Percentiles rank a stretch among this genome's conserved stretches.
Evolutionary conservation across 64 coral and sea anemone genomes (phyloP).

Genomic region (Actinia tenebrosa): DNA sequence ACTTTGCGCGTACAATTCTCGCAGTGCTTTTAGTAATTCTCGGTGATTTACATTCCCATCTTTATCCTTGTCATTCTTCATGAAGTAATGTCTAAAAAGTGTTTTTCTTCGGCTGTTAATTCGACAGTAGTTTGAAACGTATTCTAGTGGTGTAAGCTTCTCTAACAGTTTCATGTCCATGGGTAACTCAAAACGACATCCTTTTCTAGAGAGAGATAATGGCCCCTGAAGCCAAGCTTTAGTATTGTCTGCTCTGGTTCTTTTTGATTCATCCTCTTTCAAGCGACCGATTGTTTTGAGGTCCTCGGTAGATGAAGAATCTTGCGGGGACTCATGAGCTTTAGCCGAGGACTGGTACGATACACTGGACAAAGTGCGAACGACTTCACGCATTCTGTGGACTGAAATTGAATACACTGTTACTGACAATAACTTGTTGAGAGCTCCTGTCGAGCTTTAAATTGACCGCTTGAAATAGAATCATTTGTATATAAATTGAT

Average conservation of each 20-base stretch:
- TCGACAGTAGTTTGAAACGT: slow-evolving; percentile 71
- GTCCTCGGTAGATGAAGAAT: slow-evolving; percentile 7
- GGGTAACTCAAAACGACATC: slow-evolving; percentile 90
- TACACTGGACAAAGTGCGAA: neutral
- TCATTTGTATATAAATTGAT: too few species aligned
- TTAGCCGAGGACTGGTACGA: neutral
- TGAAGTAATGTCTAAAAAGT: slow-evolving; percentile 85
- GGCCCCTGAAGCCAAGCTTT: slow-evolving; percentile 80
- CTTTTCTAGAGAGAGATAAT: slow-evolving; percentile 67
- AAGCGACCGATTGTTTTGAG: slow-evolving; percentile 26
- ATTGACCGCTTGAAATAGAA: too few species aligned
- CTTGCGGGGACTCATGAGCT: neutral
- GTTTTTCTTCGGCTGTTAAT: slow-evolving; percentile 64
- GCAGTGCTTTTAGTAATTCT: too few species aligned
- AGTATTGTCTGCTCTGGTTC: neutral
- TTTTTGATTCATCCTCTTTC: slow-evolving; percentile 51
- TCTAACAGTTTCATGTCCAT: slow-evolving; percentile 88
- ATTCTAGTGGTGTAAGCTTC: slow-evolving; percentile 61
- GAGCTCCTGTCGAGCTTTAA: neutral
- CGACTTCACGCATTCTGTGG: slow-evolving; percentile 5
- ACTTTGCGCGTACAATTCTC: too few species aligned
- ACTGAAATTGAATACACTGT: neutral
- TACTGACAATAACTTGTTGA: neutral
- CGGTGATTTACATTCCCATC: too few species aligned
- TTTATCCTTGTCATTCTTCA: slow-evolving; percentile 50